Base-by-base conservation (phyloP, 2,888 invertebrate genomes). In the Incurvaria masculella region DNA sequence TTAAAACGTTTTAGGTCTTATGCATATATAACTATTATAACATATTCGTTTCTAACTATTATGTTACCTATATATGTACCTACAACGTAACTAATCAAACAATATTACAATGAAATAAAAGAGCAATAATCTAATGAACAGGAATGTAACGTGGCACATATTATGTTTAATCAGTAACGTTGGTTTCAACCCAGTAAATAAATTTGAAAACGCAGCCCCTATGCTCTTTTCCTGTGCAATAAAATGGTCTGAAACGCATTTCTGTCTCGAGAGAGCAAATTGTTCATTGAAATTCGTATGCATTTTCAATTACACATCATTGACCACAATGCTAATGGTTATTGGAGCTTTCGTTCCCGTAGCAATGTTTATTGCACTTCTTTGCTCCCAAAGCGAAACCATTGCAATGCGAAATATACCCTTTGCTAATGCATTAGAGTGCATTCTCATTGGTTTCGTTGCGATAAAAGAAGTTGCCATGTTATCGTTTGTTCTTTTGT, bases 291-390 rank as follows among this genome's bases (percentile, higher is more conserved):
- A 70, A 73, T 72, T 72, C 72, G 72, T 70, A 66, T 72, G 66
- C 64, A 63, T 72, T 74, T 75, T 73, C 73, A 74, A 75, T 76
- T 74, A 74, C 70, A 62, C 69, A 66, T 70, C 65, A 73, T 72
- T 74, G 72, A 73, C 72, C 72, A 72, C 72, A 74, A 72, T 71
- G 66, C 65, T 51, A 62, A 62, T 63, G 65, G 64, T 66, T 67
- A 69, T 72, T 71, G 68, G 66, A 63, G 69, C 69, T 72, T 72
- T 73, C 63, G 62, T 51, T 59, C 61, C 64, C 64, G 63, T 70
- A 65, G 69, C 66, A 68, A 69, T 69, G 70, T 70, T 65, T 68
- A 61, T 33, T 33, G 33, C 8, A 11, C 4, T 8, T 8, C 33
- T 8, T n/a, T 33, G 14, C 14, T 33, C 33, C 33, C 33, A 11